Evolutionary conservation across 2,888 invertebrate genomes (phyloP).

Genomic region (Hyppa rectilinea): DNA sequence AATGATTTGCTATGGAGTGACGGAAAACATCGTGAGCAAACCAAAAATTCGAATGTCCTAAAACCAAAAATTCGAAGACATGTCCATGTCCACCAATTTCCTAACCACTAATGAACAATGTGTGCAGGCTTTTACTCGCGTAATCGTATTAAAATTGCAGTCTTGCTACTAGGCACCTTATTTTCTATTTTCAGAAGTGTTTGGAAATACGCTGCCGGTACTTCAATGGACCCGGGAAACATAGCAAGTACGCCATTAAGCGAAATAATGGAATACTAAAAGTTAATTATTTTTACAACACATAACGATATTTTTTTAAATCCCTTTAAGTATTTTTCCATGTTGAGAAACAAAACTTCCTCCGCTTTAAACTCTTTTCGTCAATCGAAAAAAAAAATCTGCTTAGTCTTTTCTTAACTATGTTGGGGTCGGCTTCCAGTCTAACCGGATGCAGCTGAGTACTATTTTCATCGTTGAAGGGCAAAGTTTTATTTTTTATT

Average conservation of each 20-base stretch:
- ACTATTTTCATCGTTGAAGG: background rate
- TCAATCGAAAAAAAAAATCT: no score
- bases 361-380: background rate
- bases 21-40: no score
- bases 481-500: no score
- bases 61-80: no score
- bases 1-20: background rate
- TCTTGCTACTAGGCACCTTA: background rate
- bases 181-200: background rate
- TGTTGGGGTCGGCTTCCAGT: no score
- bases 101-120: background rate
- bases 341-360: background rate
- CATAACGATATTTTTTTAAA: background rate
- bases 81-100: no score
- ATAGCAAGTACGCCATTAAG: slow-evolving; percentile 22
- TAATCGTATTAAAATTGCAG: background rate
- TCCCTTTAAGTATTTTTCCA: background rate
- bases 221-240: slow-evolving; percentile 16
- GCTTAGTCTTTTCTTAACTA: no score
- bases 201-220: slow-evolving; percentile 27
- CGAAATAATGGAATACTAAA: slow-evolving; percentile 35
- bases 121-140: no score
- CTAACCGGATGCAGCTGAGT: no score
- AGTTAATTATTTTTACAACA: slow-evolving; percentile 26
- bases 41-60: no score